A percentile compares a stretch with the other conserved stretches of the same genome.
phyloP scores from a whole-genome alignment of 2,797 vertebrate species.

The Hyperoplus lanceolatus region DNA sequence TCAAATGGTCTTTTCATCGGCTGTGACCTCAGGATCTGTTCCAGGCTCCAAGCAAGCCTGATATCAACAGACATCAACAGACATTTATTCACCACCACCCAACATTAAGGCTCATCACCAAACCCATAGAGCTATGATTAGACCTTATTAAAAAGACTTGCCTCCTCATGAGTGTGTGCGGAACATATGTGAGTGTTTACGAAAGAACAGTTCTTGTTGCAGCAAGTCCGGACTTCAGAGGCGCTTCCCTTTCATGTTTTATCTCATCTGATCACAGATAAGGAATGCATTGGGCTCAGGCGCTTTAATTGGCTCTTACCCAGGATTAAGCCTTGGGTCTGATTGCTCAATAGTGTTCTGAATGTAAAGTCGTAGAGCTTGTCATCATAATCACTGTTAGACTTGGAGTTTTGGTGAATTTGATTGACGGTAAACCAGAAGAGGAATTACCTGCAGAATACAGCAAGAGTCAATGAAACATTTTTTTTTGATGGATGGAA shows the following conservation, averaged over 20 bases:
- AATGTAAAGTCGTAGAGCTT: conserved; percentile 16
- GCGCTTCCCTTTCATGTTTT: conserved; percentile 51
- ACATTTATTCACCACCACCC: conserved; percentile 64
- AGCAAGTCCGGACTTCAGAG: conserved; percentile 54
- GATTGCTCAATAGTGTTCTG: conserved; percentile 31
- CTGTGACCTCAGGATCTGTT: conserved; percentile 61
- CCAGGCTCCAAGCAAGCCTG: conserved; percentile 62
- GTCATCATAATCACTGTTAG: not conserved
- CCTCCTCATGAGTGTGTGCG: conserved; percentile 19
- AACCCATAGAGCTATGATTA: conserved; percentile 70
- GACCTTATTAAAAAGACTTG: conserved; percentile 48
- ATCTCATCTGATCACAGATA: conserved; percentile 58
- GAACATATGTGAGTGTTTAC: conserved; percentile 36
- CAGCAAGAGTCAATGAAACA: not conserved
- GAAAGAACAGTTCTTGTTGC: conserved; percentile 46
- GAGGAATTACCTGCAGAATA: not conserved
- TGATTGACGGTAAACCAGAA: not conserved
- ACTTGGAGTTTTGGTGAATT: not conserved
- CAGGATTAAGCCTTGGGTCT: conserved; percentile 23
- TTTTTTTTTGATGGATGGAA: not conserved
- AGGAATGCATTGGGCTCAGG: conserved; percentile 15
- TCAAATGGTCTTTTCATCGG: conserved; percentile 71
- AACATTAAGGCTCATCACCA: conserved; percentile 77
- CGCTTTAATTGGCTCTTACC: conserved; percentile 28
- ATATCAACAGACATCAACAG: conserved; percentile 74